phyloP scores from a whole-genome alignment of 2,113 vertebrate species.

The Poeciliopsis retropinna region DNA sequence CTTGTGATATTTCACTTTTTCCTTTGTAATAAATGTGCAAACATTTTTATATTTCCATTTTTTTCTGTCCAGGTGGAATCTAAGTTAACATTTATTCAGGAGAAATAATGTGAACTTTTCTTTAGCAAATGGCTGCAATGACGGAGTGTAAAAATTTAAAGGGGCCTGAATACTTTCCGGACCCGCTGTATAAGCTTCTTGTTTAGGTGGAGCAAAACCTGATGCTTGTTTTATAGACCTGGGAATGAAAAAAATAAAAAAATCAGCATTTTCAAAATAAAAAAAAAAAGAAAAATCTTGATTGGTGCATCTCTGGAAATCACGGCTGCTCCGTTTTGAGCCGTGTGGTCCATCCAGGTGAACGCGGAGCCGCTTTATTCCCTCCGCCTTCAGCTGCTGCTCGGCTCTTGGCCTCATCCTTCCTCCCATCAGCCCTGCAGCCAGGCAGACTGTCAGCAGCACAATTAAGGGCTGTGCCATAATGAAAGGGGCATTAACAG shows the following conservation, averaged over 20 bases:
- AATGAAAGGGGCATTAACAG: slow-evolving; percentile 78
- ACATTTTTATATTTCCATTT: too few species aligned
- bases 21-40: too few species aligned
- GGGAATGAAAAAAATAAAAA: neutral
- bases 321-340: neutral
- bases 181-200: too few species aligned
- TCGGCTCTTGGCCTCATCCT: slow-evolving; percentile 29
- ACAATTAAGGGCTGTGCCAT: slow-evolving; percentile 72
- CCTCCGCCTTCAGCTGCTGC: slow-evolving; percentile 13
- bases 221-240: too few species aligned
- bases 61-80: too few species aligned
- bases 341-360: slow-evolving; percentile 31
- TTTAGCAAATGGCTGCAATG: too few species aligned
- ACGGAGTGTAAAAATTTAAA: too few species aligned
- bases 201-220: too few species aligned
- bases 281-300: neutral
- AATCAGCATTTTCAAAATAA: neutral
- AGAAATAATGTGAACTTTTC: too few species aligned
- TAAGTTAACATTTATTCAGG: too few species aligned
- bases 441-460: slow-evolving; percentile 64
- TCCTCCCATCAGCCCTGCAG: slow-evolving; percentile 65
- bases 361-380: slow-evolving; percentile 10
- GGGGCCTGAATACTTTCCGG: too few species aligned
- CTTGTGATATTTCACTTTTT: too few species aligned
- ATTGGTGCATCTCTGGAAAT: neutral